These are phyloP conservation scores for Noctua comes DNA, from an alignment of 2,888 invertebrate species.

Conservation along the genomic window DNA sequence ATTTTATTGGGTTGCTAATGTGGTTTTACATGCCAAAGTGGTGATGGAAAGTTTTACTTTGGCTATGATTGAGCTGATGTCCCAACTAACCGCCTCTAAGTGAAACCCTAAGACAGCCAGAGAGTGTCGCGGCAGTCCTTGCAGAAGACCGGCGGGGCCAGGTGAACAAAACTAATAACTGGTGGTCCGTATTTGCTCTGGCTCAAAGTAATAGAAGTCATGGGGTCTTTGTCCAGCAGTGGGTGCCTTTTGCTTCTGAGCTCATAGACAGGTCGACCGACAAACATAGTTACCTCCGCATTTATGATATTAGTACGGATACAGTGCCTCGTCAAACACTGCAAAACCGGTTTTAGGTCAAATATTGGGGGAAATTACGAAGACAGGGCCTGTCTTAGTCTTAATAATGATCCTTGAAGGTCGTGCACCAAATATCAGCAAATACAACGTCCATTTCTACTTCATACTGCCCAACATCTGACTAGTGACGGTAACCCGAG, in stretches of 20 bases:
- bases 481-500: constrained; percentile 31
- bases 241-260: no score
- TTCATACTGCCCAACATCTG: not conserved
- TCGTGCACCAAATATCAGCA: constrained; percentile 13
- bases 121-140: not conserved
- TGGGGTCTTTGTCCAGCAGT: no score
- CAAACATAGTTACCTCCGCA: not conserved
- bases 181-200: not conserved
- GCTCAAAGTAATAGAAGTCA: not conserved
- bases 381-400: no score
- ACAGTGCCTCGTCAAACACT: not conserved
- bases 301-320: not conserved
- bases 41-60: not conserved
- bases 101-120: not conserved
- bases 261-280: not conserved
- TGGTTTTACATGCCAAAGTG: not conserved
- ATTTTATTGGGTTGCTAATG: constrained; percentile 15
- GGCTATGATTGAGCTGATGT: not conserved
- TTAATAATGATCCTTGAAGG: not conserved
- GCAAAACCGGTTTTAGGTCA: not conserved
- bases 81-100: not conserved
- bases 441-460: constrained; percentile 15
- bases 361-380: no score
- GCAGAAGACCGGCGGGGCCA: not conserved
- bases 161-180: not conserved